A percentile compares a stretch with the other conserved stretches of the same genome.
Conservation (phyloP, 35 echinoderm and acorn worm species). For the Holothuria glaberrima region DNA sequence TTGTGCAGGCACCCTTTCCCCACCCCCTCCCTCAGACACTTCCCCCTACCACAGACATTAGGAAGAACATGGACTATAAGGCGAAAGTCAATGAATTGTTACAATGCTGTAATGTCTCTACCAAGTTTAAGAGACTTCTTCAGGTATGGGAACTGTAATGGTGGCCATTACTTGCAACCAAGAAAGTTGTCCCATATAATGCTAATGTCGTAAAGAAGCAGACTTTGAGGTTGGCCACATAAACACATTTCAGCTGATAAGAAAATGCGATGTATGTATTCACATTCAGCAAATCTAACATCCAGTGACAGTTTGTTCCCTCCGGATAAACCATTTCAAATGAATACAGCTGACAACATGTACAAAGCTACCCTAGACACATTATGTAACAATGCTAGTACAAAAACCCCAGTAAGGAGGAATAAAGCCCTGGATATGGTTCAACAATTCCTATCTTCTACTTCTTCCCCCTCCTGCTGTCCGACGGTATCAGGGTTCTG, state of each 20-base stretch:
- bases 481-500: conserved; percentile 94
- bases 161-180: too few species aligned
- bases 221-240: not conserved
- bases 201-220: not conserved
- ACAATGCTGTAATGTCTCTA: too few species aligned
- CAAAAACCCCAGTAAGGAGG: not conserved
- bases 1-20: too few species aligned
- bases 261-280: not conserved
- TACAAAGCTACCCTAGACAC: too few species aligned
- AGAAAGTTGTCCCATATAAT: not conserved
- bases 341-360: not conserved
- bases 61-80: too few species aligned
- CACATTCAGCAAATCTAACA: not conserved
- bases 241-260: not conserved
- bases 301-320: not conserved
- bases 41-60: too few species aligned
- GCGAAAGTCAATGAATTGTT: too few species aligned
- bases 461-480: conserved; percentile 63
- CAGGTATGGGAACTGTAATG: too few species aligned
- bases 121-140: too few species aligned
- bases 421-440: not conserved
- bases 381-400: not conserved
- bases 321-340: not conserved
- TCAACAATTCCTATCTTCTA: conserved; percentile 81
- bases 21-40: too few species aligned